Evolutionary conservation across 2,797 vertebrate genomes (phyloP).

Genomic region (Dermochelys coriacea): DNA sequence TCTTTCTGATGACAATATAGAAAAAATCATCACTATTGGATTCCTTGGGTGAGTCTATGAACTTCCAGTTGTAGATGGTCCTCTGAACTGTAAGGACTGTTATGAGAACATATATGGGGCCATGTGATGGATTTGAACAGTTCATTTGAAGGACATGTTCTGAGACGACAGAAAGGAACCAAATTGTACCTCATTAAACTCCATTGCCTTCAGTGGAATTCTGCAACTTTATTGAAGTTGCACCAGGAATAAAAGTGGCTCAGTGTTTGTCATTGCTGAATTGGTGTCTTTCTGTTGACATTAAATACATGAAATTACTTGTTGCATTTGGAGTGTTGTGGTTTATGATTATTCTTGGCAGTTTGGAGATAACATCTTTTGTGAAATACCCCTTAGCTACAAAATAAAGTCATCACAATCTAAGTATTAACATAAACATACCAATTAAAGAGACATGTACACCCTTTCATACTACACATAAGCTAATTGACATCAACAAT

Average conservation of each 20-base stretch:
- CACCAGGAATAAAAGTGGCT: background rate
- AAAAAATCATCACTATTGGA: background rate
- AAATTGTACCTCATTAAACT: background rate
- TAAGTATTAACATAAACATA: background rate
- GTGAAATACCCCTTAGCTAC: background rate
- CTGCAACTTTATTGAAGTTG: background rate
- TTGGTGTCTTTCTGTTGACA: background rate
- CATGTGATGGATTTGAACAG: background rate
- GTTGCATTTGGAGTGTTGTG: background rate
- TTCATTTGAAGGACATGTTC: background rate
- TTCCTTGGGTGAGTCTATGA: background rate
- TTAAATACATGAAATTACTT: background rate
- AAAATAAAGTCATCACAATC: background rate
- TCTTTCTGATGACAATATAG: background rate
- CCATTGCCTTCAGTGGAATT: background rate
- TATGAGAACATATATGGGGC: background rate
- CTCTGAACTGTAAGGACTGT: background rate
- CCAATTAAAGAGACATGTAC: background rate
- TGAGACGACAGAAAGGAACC: background rate
- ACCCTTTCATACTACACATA: background rate
- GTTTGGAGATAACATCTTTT: background rate
- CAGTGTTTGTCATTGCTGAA: background rate
- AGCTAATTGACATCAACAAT: constrained; percentile 1
- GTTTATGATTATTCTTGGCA: background rate
- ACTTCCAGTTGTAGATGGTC: background rate